Evolutionary conservation across 2,797 vertebrate genomes (phyloP), one percentile per base, ranked within the genome.

Genomic region (Acrocephalus scirpaceus): DNA sequence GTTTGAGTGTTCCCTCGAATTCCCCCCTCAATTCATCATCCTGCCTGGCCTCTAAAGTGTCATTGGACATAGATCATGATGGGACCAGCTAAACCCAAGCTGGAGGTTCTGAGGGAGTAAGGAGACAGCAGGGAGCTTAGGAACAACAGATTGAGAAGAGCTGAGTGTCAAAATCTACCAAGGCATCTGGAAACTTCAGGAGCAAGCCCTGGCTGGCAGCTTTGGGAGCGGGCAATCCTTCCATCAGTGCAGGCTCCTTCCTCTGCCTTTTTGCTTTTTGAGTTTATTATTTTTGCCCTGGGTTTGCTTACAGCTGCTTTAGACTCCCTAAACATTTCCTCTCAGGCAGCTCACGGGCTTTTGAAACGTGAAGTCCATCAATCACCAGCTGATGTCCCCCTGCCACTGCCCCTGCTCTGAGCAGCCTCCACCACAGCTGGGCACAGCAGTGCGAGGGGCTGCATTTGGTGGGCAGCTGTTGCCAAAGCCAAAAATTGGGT

Each of bases 11-110:
- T 74, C n/a, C 5, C 25, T 7, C 1, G 0, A 16, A 11, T 45
- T 50, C 29, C 13, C 12, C 60, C 48, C 29, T 12, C 0, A 3
- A 29, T 36, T 18, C 47, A 25, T 87, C 62, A 1, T 4, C 22
- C 66, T 51, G 53, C 54, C 18, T 8, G 16, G 20, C 6, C 30
- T 38, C 42, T 51, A 2, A 11, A 17, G 4, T 5, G 5, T 19
- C 16, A 1, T 6, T 42, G 44, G 50, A 17, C 10, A 2, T 3
- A 5, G 70, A 14, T 12, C 0, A 0, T 9, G 45, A 3, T 44
- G 62, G 79, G 25, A 47, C 23, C 29, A 5, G 26, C 27, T 6
- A 26, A 50, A 32, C 25, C 16, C 1, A 10, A 40, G 26, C 8
- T 36, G 53, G 45, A 36, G 2, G 2, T 38, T 88, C 65, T 22